phyloP scores from a whole-genome alignment of 2,797 vertebrate species.

The Falco rusticolus region DNA sequence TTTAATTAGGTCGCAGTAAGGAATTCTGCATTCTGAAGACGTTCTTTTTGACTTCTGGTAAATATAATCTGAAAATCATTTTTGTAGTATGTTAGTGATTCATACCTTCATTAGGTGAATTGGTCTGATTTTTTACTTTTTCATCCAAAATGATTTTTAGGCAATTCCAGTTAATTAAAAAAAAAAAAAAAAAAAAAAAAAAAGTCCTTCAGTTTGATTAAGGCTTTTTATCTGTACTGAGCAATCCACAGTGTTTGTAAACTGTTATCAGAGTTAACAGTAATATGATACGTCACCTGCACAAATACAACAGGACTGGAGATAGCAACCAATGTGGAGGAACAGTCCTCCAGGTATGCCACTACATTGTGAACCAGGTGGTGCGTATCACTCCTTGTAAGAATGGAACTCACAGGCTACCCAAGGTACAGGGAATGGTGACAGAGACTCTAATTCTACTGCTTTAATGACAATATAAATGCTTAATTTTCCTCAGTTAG shows the following conservation, averaged over 20 bases:
- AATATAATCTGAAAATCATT: not conserved
- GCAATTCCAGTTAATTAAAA: not conserved
- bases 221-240: not conserved
- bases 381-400: fast-evolving
- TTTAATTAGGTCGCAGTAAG: not conserved
- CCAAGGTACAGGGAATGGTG: not conserved
- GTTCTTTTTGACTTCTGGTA: not conserved
- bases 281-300: not conserved
- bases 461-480: not conserved
- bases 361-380: not conserved
- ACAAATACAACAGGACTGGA: not conserved
- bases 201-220: not conserved
- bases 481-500: not conserved
- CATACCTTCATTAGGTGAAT: not conserved
- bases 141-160: not conserved
- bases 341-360: not conserved
- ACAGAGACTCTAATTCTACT: not conserved
- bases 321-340: not conserved
- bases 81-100: not conserved
- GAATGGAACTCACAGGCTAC: not conserved
- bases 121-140: not conserved
- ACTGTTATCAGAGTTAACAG: not conserved
- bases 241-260: not conserved
- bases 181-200: not conserved
- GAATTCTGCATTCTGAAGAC: not conserved